Base-by-base conservation (phyloP, 2,888 invertebrate genomes). In the Aspidiotus rigidus region DNA sequence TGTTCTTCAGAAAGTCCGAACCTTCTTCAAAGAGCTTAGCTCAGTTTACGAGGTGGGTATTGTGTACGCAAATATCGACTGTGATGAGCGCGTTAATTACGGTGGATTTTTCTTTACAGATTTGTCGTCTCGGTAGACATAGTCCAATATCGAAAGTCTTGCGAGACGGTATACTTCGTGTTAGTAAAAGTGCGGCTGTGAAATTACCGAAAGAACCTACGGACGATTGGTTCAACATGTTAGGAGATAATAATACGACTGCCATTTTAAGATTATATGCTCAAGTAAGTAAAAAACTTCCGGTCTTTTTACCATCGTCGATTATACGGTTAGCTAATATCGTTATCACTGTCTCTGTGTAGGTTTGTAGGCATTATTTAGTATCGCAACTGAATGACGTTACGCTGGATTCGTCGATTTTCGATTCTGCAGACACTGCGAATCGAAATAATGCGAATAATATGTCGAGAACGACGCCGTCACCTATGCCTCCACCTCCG, bases 21-120 rank as follows among this genome's bases (percentile, higher is more conserved):
- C 85, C 8, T 98, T 93, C 83, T 96, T 97, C 83, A 87, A 90
- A 71, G 96, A 97, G 77, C 82, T 98, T 55, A 93, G 93, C 72
- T 87, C 90, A 60, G 88, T 90, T 67, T 99, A 99, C 79, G 98
- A 99, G 79, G 82, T 83, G 72, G 77, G 77, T 72, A 63, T 16
- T 41, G 7, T 0, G 16, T 28, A 5, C 5, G 1, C 28, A 16
- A 15, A 16, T 40, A 41, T 39, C 17, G 1, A n/a, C 41, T 2
- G 41, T n/a, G 41, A 3, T 7, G 15, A 53, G 15, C 39, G 17
- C 7, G 41, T 59, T 8, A 7, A 28, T 28, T 1, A 28, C 5
- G 1, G 28, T 28, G 28, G 28, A 28, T 28, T 28, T 17, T 6
- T 59, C 28, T 72, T 72, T 74, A 1, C 73, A 82, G 83, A 86